Evolutionary conservation across 2,888 invertebrate genomes (phyloP).

Genomic region (Trichopoda pennipes): DNA sequence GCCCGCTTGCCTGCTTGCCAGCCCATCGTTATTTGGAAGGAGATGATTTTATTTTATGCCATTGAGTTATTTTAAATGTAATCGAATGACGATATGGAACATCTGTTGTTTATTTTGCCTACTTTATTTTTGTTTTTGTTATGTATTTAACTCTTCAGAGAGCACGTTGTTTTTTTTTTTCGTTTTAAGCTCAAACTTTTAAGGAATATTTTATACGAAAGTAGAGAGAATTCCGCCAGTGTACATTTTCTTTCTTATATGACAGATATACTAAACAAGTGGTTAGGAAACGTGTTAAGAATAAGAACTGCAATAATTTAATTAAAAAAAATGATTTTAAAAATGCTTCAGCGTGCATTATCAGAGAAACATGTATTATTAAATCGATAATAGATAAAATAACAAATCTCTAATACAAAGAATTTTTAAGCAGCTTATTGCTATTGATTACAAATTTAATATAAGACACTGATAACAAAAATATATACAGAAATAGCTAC

Average conservation of each 20-base stretch:
- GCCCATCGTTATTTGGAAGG: slow-evolving; percentile 13
- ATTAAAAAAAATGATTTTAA: no score
- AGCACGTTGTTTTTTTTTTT: neutral
- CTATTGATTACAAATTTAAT: no score
- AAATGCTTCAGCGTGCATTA: no score
- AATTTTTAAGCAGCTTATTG: no score
- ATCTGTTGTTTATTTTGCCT: slow-evolving; percentile 47
- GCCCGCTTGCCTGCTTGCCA: neutral
- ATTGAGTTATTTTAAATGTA: slow-evolving; percentile 9
- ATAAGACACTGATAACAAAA: no score
- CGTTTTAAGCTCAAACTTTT: slow-evolving; percentile 3
- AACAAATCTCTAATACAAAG: no score
- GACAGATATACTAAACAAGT: slow-evolving; percentile 53
- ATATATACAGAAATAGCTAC: no score
- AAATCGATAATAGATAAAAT: no score
- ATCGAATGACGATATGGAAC: slow-evolving; percentile 6
- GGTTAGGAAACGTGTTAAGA: slow-evolving; percentile 37
- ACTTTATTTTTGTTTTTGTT: slow-evolving; percentile 20
- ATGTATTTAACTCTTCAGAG: slow-evolving; percentile 15
- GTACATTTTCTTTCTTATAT: neutral
- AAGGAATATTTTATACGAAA: slow-evolving; percentile 10
- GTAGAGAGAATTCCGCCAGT: neutral
- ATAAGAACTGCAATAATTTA: neutral
- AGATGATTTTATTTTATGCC: slow-evolving; percentile 44
- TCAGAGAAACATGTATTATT: no score